Conservation (phyloP, 2,113 vertebrate species). For the Ictalurus furcatus region DNA sequence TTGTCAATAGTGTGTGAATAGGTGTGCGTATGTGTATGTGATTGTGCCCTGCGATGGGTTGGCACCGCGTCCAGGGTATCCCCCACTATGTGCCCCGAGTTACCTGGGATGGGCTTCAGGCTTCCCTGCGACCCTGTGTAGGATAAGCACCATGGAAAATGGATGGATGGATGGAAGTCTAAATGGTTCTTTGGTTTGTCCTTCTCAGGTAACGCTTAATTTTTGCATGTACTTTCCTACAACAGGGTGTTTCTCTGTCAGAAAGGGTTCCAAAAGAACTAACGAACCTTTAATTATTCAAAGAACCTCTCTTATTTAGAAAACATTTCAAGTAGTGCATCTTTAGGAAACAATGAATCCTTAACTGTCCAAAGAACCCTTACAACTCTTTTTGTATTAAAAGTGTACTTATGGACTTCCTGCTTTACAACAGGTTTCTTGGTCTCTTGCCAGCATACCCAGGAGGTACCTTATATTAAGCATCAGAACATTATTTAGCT, state of each 20-base stretch:
- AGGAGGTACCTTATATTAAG: conserved; percentile 45
- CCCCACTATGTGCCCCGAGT: too few relatives aligned
- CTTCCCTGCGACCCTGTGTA: too few relatives aligned
- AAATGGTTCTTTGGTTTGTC: neutral
- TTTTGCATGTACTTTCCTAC: neutral
- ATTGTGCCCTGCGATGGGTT: too few relatives aligned
- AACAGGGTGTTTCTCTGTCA: neutral
- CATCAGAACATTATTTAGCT: conserved; percentile 41
- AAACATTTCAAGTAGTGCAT: neutral
- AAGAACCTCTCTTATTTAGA: neutral
- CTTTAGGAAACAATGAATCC: neutral
- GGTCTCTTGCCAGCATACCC: conserved; percentile 17
- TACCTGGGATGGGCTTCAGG: too few relatives aligned
- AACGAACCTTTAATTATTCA: too few relatives aligned
- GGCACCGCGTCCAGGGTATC: too few relatives aligned
- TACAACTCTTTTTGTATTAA: neutral
- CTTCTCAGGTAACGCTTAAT: neutral
- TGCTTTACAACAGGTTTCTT: neutral
- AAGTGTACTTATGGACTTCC: neutral
- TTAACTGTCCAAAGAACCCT: too few relatives aligned
- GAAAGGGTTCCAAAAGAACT: neutral
- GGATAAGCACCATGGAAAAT: too few relatives aligned
- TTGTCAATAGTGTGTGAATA: too few relatives aligned
- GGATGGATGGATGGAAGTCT: neutral
- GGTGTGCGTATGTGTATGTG: too few relatives aligned